phyloP scores from a whole-genome alignment of 2,113 vertebrate species.

The Peromyscus californicus region DNA sequence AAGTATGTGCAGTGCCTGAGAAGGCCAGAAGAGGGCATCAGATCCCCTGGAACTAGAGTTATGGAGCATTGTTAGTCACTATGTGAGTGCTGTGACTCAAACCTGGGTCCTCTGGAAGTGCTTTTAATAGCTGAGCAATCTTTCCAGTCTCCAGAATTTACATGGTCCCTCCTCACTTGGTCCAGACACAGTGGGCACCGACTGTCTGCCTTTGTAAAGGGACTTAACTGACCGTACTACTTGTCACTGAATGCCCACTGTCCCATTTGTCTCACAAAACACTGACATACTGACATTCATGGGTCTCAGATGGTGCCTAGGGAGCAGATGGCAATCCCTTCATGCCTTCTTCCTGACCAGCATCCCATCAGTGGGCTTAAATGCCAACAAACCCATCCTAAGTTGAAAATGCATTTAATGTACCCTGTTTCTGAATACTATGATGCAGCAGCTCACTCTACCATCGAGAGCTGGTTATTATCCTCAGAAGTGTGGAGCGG shows the following conservation, averaged over 20 bases:
- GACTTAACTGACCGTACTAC: background rate
- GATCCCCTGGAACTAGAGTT: background rate
- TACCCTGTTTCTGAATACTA: too few relatives aligned
- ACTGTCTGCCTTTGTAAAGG: background rate
- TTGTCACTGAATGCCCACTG: too few relatives aligned
- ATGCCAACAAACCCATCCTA: background rate
- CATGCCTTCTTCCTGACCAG: background rate
- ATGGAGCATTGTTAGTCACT: background rate
- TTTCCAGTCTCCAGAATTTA: background rate
- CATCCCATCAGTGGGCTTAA: background rate
- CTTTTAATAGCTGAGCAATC: background rate
- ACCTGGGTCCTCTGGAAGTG: background rate
- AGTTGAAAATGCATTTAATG: background rate
- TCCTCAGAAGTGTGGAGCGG: background rate
- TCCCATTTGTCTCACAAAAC: background rate
- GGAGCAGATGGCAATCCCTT: background rate
- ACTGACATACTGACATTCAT: background rate
- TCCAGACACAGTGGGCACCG: background rate
- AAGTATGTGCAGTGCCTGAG: background rate
- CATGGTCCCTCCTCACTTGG: background rate
- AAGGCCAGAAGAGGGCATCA: background rate
- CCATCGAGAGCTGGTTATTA: background rate
- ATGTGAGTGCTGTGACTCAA: background rate
- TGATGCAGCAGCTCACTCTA: background rate
- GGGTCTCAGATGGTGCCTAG: background rate